A percentile compares a stretch with the other conserved stretches of the same genome.
These are phyloP conservation scores for Dicycla oo DNA, from an alignment of 2,888 invertebrate genomes.

Conservation along the genomic window DNA sequence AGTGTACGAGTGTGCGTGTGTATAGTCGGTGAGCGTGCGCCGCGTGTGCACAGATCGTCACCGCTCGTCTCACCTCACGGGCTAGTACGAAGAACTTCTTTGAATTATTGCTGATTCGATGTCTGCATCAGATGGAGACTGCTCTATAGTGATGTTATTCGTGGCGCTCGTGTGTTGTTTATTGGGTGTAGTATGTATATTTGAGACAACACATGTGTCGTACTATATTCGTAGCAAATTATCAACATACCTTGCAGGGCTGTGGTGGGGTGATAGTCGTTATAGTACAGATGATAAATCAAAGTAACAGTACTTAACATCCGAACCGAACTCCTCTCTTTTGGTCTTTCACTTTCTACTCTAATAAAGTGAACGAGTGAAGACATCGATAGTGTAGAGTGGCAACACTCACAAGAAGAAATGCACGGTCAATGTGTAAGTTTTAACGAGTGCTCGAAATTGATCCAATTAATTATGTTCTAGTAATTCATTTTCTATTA, in stretches of 20 bases:
- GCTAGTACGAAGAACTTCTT: conserved; percentile 69
- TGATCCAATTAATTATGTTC: conserved; percentile 87
- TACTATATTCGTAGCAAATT: conserved; percentile 10
- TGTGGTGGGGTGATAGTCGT: conserved; percentile 33
- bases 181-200: conserved; percentile 8
- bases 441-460: conserved; percentile 90
- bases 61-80: conserved; percentile 57
- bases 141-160: conserved; percentile 17
- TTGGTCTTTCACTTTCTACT: conserved; percentile 88
- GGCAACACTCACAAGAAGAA: conserved; percentile 86
- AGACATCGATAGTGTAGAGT: conserved; percentile 84
- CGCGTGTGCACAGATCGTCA: conserved; percentile 68
- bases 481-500: conserved; percentile 89
- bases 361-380: conserved; percentile 85
- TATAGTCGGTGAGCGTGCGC: conserved; percentile 65
- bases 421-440: conserved; percentile 89
- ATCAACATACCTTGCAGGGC: conserved; percentile 51
- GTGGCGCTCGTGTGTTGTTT: conserved; percentile 27
- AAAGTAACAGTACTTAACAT: conserved; percentile 75
- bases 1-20: conserved; percentile 87
- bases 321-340: conserved; percentile 82
- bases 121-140: conserved; percentile 70
- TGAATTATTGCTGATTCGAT: conserved; percentile 82
- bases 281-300: conserved; percentile 54
- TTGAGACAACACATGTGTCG: conserved; percentile 20